These are phyloP conservation scores for Eulemur mongoz DNA, from an alignment of 2,797 vertebrate genomes.

Conservation along the genomic window DNA sequence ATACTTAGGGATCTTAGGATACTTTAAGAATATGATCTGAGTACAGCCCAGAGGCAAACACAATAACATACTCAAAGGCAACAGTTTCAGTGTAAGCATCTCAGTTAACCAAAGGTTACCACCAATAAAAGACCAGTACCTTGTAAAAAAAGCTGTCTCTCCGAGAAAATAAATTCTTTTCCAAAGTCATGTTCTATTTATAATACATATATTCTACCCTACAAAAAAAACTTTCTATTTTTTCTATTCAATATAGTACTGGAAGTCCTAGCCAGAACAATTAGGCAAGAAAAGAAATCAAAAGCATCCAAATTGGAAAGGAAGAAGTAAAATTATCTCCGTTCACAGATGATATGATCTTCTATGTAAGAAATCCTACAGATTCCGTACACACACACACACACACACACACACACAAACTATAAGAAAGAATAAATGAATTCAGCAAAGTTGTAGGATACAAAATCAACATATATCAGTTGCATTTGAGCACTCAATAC, in stretches of 20 bases:
- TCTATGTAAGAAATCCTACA: background rate
- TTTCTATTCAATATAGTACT: slow-evolving; percentile 16
- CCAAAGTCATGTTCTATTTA: background rate
- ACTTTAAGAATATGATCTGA: background rate
- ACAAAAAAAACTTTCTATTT: background rate
- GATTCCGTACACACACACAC: background rate
- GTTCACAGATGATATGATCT: background rate
- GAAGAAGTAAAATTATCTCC: slow-evolving; percentile 32
- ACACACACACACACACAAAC: background rate
- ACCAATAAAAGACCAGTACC: background rate
- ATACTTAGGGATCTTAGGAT: background rate
- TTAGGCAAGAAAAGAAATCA: slow-evolving; percentile 25
- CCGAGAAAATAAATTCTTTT: background rate
- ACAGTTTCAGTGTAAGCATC: background rate
- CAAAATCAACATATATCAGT: background rate
- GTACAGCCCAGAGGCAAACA: background rate
- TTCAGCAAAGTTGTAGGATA: background rate
- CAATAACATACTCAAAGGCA: background rate
- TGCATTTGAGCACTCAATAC: background rate
- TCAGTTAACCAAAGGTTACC: background rate
- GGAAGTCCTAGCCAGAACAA: background rate
- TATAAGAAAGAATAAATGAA: background rate
- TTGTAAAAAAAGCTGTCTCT: background rate
- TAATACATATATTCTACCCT: background rate
- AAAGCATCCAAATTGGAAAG: slow-evolving; percentile 11